Evolutionary conservation across 2,888 invertebrate species (phyloP).

Genomic region (Drosophila multiciliata): DNA sequence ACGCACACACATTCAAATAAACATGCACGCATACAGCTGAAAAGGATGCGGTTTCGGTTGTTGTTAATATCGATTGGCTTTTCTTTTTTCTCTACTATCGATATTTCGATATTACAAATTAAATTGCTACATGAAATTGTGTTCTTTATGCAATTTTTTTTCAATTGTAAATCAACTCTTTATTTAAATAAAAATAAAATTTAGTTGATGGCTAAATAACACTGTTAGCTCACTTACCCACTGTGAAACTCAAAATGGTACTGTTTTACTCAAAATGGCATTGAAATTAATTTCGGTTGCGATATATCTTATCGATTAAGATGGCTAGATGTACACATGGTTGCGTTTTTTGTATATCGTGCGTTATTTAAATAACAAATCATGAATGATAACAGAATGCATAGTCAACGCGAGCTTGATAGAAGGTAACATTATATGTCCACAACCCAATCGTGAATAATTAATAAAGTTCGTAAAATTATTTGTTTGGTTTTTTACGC

Average conservation of each 20-base stretch:
- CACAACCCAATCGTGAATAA: neutral
- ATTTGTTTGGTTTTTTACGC: neutral
- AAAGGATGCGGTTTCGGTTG: constrained; percentile 43
- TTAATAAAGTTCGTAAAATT: neutral
- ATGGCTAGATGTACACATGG: neutral
- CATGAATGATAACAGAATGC: neutral
- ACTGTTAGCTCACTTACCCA: constrained; percentile 1
- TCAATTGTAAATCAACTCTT: neutral
- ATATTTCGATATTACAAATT: constrained; percentile 4
- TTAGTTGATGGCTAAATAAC: too few species aligned
- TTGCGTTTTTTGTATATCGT: constrained; percentile 7
- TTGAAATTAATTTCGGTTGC: constrained; percentile 5
- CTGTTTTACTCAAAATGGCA: constrained; percentile 17
- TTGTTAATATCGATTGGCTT: constrained; percentile 37
- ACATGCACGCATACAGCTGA: constrained; percentile 42
- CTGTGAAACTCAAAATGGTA: constrained; percentile 24
- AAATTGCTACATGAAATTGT: rapidly evolving
- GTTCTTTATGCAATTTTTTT: neutral
- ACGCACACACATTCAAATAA: constrained; percentile 3
- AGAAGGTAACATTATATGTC: neutral
- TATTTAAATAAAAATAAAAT: neutral
- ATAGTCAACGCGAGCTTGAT: neutral
- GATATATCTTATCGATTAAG: constrained; percentile 1
- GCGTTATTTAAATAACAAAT: neutral
- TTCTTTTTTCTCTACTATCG: constrained; percentile 16